Conservation (phyloP, 1,140 invertebrate species). For the Diorhabda sublineata region DNA sequence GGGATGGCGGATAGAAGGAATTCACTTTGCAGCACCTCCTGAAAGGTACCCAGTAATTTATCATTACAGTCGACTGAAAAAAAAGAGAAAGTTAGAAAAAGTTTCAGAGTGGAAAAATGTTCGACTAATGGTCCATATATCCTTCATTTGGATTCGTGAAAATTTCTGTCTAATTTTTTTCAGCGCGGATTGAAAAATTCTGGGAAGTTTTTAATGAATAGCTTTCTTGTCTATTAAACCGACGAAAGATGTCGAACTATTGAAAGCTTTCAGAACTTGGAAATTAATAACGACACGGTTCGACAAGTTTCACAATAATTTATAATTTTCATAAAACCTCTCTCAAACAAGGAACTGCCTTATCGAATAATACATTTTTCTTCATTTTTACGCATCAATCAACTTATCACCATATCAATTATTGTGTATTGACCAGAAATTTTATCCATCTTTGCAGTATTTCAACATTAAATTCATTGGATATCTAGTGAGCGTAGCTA, state of each 20-base stretch:
- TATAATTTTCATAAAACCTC: not conserved
- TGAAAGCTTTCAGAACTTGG: conserved; percentile 2
- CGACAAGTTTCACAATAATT: not conserved
- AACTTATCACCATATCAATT: too few relatives aligned
- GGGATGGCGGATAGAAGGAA: conserved; percentile 8
- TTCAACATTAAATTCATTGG: too few relatives aligned
- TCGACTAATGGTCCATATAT: conserved; percentile 21
- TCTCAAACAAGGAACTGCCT: too few relatives aligned
- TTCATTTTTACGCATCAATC: too few relatives aligned
- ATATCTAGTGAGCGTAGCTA: too few relatives aligned
- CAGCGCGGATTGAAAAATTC: not conserved
- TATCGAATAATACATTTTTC: too few relatives aligned
- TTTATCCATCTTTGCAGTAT: too few relatives aligned
- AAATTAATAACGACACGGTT: not conserved
- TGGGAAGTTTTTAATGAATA: conserved; percentile 16
- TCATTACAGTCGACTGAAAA: conserved; percentile 15
- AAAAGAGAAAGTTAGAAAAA: conserved; percentile 15
- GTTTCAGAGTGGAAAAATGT: conserved; percentile 22
- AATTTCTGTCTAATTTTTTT: conserved; percentile 15
- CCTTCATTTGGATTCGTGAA: conserved; percentile 17
- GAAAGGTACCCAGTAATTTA: conserved; percentile 22
- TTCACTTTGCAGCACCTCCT: conserved; percentile 11
- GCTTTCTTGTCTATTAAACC: conserved; percentile 12
- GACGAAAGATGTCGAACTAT: conserved; percentile 7
- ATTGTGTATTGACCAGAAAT: too few relatives aligned